Evolutionary conservation across 2,888 invertebrate species (phyloP).

Genomic region (Calliopum simillimum): DNA sequence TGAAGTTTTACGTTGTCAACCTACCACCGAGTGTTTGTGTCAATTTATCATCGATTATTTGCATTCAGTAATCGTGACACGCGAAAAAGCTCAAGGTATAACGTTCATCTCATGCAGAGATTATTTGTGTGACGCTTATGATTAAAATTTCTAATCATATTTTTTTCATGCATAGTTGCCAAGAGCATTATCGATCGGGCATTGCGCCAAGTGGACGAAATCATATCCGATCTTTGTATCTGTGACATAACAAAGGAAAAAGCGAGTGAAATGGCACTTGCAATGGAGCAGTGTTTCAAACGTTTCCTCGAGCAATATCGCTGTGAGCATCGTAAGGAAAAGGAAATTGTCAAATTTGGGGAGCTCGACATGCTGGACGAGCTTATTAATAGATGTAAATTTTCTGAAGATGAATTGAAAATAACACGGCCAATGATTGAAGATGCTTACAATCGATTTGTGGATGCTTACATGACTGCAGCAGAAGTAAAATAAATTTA

Average conservation of each 20-base stretch:
- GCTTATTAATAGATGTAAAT: constrained; percentile 57
- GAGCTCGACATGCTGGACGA: constrained; percentile 61
- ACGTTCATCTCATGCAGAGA: not conserved
- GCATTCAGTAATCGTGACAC: constrained; percentile 73
- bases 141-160: not conserved
- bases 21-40: constrained; percentile 70
- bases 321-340: constrained; percentile 51
- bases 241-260: constrained; percentile 57
- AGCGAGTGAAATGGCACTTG: constrained; percentile 53
- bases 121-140: not conserved
- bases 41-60: constrained; percentile 78
- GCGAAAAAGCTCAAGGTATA: constrained; percentile 69
- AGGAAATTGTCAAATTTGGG: constrained; percentile 53
- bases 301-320: constrained; percentile 57
- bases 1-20: constrained; percentile 79
- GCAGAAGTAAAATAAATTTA: constrained; percentile 48
- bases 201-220: constrained; percentile 58
- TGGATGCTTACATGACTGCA: constrained; percentile 58
- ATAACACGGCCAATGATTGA: constrained; percentile 58
- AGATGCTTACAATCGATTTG: constrained; percentile 61
- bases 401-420: constrained; percentile 58
- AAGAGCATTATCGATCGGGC: constrained; percentile 57
- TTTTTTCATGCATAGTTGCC: constrained; percentile 49
- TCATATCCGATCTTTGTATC: constrained; percentile 58
- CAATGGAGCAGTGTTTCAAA: constrained; percentile 62